Base-by-base conservation (phyloP, 2,888 invertebrate species). In the Monochamus alternatus region DNA sequence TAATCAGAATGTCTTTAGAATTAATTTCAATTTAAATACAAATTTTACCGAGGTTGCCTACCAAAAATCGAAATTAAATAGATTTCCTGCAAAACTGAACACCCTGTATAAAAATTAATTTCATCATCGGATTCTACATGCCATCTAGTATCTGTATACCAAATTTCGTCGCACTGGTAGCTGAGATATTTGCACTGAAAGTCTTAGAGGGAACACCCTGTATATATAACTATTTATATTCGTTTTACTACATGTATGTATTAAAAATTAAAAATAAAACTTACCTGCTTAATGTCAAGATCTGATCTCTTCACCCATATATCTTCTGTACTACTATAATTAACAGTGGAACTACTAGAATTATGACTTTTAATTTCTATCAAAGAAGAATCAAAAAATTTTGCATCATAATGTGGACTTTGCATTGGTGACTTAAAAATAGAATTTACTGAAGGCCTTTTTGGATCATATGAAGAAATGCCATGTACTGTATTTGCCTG, bases 331-430 rank as follows among this genome's bases (percentile, higher is more conserved):
- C 89, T 90, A 5, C 89, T 89, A 78, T 90, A 89, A 83, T 93
- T 92, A 62, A 93, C 87, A 0, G 92, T 91, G 59, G 91, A 89
- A 71, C 89, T 89, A 81, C 91, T 93, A 78, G 93, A 92, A n/a
- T 93, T 93, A 73, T 91, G 92, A 81, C 93, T 94, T 86, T 95
- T 94, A 89, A 96, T 95, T 89, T 95, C 95, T 83, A 96, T 93
- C 81, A 96, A 90, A 79, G 95, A 95, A 82, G 94, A 93, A 89
- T 96, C 96, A 86, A 96, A 96, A 90, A 95, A 96, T 80, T 93
- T 91, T 85, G 94, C 94, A 88, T 95, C 95, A 79, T 93, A 91
- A 88, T 96, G 96, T 3, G 93, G 94, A 84, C 91, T 91, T 38
- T 89, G 89, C 76, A 91, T 84, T 3, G 91, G 90, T 59, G 91